Conservation (phyloP, 2,888 invertebrate genomes). For the Amiota communis region DNA sequence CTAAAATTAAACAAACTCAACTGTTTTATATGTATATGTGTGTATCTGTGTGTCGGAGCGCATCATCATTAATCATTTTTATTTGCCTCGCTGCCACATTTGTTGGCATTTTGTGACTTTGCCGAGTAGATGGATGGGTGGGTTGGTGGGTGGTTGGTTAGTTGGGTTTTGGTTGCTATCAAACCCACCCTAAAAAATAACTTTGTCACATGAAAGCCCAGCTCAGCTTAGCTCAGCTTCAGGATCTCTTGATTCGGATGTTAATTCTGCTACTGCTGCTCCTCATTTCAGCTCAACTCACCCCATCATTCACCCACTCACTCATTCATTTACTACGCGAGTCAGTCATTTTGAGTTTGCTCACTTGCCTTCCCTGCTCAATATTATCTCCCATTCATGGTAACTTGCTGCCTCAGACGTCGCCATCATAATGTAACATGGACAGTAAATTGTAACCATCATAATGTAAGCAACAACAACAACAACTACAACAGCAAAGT, state of each 20-base stretch:
- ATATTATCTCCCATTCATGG: too few relatives aligned
- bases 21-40: constrained; percentile 42
- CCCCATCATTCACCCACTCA: constrained; percentile 17
- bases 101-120: constrained; percentile 60
- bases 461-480: constrained; percentile 51
- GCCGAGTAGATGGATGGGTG: constrained; percentile 45
- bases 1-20: constrained; percentile 53
- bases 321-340: constrained; percentile 14
- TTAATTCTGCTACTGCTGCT: not conserved
- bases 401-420: constrained; percentile 41
- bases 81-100: constrained; percentile 67
- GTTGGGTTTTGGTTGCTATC: constrained; percentile 36
- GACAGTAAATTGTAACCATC: constrained; percentile 66
- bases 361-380: not conserved
- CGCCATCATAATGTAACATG: constrained; percentile 60
- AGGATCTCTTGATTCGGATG: not conserved
- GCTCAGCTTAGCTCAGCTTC: not conserved
- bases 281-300: constrained; percentile 1
- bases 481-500: constrained; percentile 42
- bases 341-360: constrained; percentile 31
- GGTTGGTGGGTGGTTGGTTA: constrained; percentile 31
- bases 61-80: constrained; percentile 70
- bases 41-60: constrained; percentile 51
- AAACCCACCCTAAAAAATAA: not conserved
- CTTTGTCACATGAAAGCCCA: constrained; percentile 18